A percentile compares a stretch with the other conserved stretches of the same genome.
phyloP scores from a whole-genome alignment of 2,797 vertebrate species.

The Eupleurogrammus muticus region DNA sequence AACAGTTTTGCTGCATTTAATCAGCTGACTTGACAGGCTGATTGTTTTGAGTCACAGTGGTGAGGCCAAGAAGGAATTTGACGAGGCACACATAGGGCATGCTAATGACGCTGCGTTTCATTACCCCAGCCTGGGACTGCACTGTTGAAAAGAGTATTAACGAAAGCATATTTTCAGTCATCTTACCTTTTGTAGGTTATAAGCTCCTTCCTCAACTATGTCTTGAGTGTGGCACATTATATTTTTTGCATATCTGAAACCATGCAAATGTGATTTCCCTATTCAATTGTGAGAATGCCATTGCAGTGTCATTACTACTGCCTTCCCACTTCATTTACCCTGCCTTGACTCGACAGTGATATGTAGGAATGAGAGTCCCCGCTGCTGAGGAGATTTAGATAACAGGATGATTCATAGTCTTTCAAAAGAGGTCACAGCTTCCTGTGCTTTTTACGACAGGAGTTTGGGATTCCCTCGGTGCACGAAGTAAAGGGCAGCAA shows the following conservation, averaged over 20 bases:
- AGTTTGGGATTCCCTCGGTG: conserved; percentile 81
- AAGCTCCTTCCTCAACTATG: conserved; percentile 28
- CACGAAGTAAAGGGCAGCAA: conserved; percentile 61
- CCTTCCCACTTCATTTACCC: conserved; percentile 66
- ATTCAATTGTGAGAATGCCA: conserved; percentile 49
- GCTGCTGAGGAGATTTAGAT: conserved; percentile 70
- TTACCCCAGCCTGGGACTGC: conserved; percentile 51
- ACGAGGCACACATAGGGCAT: conserved; percentile 69
- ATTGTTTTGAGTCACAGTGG: conserved; percentile 64
- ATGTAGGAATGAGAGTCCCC: conserved; percentile 58
- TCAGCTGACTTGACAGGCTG: conserved; percentile 70
- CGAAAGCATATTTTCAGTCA: conserved; percentile 57
- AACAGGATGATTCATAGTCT: conserved; percentile 81
- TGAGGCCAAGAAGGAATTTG: conserved; percentile 74
- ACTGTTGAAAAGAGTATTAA: conserved; percentile 54
- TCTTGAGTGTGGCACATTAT: conserved; percentile 41
- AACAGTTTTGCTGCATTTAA: conserved; percentile 64
- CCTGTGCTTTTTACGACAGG: conserved; percentile 75
- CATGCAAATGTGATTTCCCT: conserved; percentile 54
- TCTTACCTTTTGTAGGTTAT: conserved; percentile 40
- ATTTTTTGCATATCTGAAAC: conserved; percentile 50
- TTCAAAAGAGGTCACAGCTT: conserved; percentile 78
- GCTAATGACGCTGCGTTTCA: conserved; percentile 72
- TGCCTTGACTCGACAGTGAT: conserved; percentile 57
- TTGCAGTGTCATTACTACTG: conserved; percentile 55